These are phyloP conservation scores for Cassiopea andromeda DNA, from an alignment of 30 jellyfish, hydroid and myxozoan species.

Conservation along the genomic window DNA sequence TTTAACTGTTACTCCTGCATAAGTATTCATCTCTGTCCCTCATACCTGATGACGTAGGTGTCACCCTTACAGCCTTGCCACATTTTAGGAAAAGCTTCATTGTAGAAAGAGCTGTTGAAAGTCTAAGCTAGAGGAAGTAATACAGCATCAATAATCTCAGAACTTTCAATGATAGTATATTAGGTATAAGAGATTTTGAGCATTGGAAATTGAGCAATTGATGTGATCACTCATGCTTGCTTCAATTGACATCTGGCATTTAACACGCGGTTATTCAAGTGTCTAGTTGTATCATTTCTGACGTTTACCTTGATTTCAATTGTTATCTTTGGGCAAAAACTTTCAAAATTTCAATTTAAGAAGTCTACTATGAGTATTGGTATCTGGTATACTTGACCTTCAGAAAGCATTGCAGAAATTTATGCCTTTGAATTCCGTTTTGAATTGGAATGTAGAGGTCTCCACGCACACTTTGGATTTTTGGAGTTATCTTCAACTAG, in stretches of 20 bases:
- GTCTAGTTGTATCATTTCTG: neutral
- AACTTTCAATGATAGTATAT: neutral
- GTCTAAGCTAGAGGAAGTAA: neutral
- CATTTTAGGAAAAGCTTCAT: neutral
- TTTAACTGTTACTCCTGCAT: no score
- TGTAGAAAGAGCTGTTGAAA: neutral
- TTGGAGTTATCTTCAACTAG: neutral
- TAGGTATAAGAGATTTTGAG: neutral
- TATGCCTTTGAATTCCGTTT: neutral
- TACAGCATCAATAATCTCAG: neutral
- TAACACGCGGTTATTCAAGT: neutral
- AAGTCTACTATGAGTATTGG: neutral
- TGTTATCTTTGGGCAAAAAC: neutral
- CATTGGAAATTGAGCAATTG: neutral
- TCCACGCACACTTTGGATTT: neutral
- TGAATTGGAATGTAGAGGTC: neutral
- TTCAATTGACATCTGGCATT: neutral
- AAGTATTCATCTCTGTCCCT: no score
- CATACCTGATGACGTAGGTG: neutral
- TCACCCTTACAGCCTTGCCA: neutral
- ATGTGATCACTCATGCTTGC: neutral
- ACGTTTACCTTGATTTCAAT: neutral
- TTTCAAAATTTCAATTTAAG: neutral
- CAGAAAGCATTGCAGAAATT: neutral
- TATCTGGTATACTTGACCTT: neutral